These are phyloP conservation scores for Hirtodrosophila duncani DNA, from an alignment of 2,888 invertebrate genomes.

Conservation along the genomic window DNA sequence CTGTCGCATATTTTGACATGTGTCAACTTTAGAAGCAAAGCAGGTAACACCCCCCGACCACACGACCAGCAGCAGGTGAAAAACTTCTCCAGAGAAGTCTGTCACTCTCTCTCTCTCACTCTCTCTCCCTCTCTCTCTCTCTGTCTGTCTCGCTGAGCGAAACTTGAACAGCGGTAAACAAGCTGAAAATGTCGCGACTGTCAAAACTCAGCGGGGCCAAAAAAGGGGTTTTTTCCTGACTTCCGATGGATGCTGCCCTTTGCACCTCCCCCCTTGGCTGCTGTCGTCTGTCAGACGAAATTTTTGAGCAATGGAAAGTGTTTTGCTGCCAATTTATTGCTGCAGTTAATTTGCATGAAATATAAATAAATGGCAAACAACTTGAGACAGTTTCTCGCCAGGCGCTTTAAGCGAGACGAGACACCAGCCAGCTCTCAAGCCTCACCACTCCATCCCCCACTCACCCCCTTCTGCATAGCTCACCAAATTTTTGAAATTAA, in stretches of 20 bases:
- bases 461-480: slow-evolving; percentile 2
- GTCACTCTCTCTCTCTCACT: slow-evolving; percentile 21
- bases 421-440: not conserved
- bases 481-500: slow-evolving; percentile 56
- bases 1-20: slow-evolving; percentile 57
- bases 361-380: slow-evolving; percentile 68
- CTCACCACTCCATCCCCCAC: not conserved
- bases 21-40: slow-evolving; percentile 23
- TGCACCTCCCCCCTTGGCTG: not conserved
- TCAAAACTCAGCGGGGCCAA: slow-evolving; percentile 42
- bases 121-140: slow-evolving; percentile 14
- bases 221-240: slow-evolving; percentile 22
- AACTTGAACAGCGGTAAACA: slow-evolving; percentile 66
- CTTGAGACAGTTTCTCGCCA: slow-evolving; percentile 46
- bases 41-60: not conserved
- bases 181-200: slow-evolving; percentile 67
- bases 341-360: slow-evolving; percentile 71
- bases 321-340: slow-evolving; percentile 65
- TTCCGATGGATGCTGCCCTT: no score
- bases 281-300: slow-evolving; percentile 6
- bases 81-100: no score
- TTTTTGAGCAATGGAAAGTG: slow-evolving; percentile 37
- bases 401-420: slow-evolving; percentile 29
- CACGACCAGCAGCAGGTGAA: slow-evolving; percentile 2
- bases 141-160: slow-evolving; percentile 33